Evolutionary conservation across 2,797 vertebrate species (phyloP).

Genomic region (Huso huso): DNA sequence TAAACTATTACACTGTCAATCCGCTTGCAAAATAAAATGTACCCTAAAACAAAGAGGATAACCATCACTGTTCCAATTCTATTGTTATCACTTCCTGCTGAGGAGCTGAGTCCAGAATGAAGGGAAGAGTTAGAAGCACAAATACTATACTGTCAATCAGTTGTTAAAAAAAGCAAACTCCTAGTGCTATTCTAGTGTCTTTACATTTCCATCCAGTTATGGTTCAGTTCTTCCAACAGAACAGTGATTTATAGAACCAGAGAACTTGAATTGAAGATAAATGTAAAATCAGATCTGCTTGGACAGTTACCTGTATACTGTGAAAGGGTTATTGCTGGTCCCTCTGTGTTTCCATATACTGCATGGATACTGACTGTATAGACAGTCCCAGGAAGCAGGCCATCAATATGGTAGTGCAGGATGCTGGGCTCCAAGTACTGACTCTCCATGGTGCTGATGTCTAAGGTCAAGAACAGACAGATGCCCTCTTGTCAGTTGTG

Average conservation of each 20-base stretch:
- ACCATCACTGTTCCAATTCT: conserved; percentile 11
- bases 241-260: not conserved
- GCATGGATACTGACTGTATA: conserved; percentile 65
- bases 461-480: conserved; percentile 30
- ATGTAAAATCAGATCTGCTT: too few relatives aligned
- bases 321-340: conserved; percentile 68
- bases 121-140: not conserved
- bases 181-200: not conserved
- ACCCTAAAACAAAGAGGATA: conserved; percentile 23
- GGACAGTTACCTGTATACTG: conserved; percentile 67
- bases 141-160: conserved; percentile 6
- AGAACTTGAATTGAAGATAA: too few relatives aligned
- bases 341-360: conserved; percentile 66
- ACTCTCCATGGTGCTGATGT: conserved; percentile 40
- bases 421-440: conserved; percentile 56
- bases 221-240: not conserved
- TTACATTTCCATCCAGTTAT: not conserved
- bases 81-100: conserved; percentile 7
- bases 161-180: not conserved
- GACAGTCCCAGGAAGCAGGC: conserved; percentile 53
- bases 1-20: conserved; percentile 52
- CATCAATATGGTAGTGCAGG: conserved; percentile 51
- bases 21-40: conserved; percentile 29
- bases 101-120: not conserved
- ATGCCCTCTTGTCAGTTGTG: too few relatives aligned